phyloP scores from a whole-genome alignment of 2,888 invertebrate genomes.

The Trilocha varians region DNA sequence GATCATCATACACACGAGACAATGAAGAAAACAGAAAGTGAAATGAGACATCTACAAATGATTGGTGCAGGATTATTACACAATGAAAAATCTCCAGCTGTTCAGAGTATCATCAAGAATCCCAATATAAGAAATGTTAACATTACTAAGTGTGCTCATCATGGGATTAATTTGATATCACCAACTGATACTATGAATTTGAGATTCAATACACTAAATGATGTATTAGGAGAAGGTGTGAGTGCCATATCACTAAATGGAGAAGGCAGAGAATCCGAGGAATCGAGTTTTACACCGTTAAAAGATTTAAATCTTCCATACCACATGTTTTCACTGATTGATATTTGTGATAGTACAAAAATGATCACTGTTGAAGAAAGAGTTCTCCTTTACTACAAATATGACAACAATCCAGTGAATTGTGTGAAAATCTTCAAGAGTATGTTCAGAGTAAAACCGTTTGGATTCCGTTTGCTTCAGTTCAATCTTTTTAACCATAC shows the following conservation, averaged over 20 bases:
- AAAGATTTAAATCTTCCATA: slow-evolving; percentile 89
- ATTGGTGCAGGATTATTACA: slow-evolving; percentile 96
- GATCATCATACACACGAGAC: slow-evolving; percentile 85
- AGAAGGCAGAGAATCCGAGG: slow-evolving; percentile 89
- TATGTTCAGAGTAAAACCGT: slow-evolving; percentile 85
- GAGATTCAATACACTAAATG: slow-evolving; percentile 80
- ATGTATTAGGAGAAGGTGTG: slow-evolving; percentile 92
- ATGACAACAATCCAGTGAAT: slow-evolving; percentile 95
- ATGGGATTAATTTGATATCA: slow-evolving; percentile 93
- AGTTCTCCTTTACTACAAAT: slow-evolving; percentile 94
- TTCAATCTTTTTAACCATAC: slow-evolving; percentile 94
- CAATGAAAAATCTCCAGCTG: slow-evolving; percentile 93
- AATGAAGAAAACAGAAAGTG: slow-evolving; percentile 80
- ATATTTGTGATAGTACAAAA: slow-evolving; percentile 97
- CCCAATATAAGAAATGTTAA: slow-evolving; percentile 87
- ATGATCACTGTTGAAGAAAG: slow-evolving; percentile 92
- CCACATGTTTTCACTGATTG: slow-evolving; percentile 92
- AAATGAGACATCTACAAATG: slow-evolving; percentile 85
- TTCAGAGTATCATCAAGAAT: slow-evolving; percentile 91
- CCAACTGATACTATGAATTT: slow-evolving; percentile 87
- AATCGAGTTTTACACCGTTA: slow-evolving; percentile 91
- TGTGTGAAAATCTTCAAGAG: slow-evolving; percentile 98
- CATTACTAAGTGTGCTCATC: slow-evolving; percentile 87
- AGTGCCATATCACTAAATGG: slow-evolving; percentile 93
- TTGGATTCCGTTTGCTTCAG: slow-evolving; percentile 92